phyloP scores from a whole-genome alignment of 2,888 invertebrate species.

The Euplexia lucipara region DNA sequence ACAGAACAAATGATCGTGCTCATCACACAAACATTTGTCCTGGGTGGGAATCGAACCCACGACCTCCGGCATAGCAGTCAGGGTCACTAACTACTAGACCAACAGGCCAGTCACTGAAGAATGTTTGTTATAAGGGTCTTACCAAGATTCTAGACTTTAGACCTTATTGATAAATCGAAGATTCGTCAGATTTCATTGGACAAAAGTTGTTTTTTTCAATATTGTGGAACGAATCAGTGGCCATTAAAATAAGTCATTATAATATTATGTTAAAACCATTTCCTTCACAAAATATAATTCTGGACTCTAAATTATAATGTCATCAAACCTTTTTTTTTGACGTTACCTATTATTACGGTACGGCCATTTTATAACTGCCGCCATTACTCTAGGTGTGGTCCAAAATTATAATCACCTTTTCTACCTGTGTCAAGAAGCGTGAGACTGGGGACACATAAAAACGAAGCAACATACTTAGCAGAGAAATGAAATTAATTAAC shows the following conservation, averaged over 20 bases:
- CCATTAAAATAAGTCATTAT: slow-evolving; percentile 8
- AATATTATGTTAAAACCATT: background rate
- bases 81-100: too few relatives aligned
- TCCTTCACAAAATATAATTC: background rate
- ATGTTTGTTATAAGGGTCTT: too few relatives aligned
- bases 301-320: slow-evolving; percentile 32
- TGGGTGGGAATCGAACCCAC: too few relatives aligned
- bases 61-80: too few relatives aligned
- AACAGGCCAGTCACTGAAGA: too few relatives aligned
- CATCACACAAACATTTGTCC: too few relatives aligned
- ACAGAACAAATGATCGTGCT: too few relatives aligned
- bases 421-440: slow-evolving; percentile 37
- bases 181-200: too few relatives aligned
- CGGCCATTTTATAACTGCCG: slow-evolving; percentile 36
- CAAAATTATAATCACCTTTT: slow-evolving; percentile 30
- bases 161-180: too few relatives aligned
- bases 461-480: slow-evolving; percentile 15
- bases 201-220: too few relatives aligned
- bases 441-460: slow-evolving; percentile 49
- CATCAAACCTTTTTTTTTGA: slow-evolving; percentile 21
- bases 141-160: background rate
- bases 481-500: background rate
- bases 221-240: background rate
- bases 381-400: slow-evolving; percentile 34
- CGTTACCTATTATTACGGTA: background rate